A percentile compares a stretch with the other conserved stretches of the same genome.
Conservation (phyloP, 2,113 vertebrate species). For the Gasterosteus nipponicus region DNA sequence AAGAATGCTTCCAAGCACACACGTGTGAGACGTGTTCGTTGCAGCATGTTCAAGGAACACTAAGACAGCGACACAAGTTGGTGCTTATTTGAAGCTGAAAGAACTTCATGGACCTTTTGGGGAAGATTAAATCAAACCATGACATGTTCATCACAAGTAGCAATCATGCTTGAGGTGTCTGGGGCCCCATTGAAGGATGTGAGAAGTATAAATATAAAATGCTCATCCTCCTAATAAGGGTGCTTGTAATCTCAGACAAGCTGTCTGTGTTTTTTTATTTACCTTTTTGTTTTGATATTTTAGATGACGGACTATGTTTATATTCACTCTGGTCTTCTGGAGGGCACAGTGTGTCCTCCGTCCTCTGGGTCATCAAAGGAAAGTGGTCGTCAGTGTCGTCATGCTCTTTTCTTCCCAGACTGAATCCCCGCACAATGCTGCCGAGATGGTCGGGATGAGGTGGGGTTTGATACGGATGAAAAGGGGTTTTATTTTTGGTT, state of each 20-base stretch:
- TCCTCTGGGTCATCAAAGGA: constrained; percentile 62
- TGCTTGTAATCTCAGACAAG: constrained; percentile 46
- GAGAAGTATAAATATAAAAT: constrained; percentile 56
- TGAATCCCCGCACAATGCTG: constrained; percentile 75
- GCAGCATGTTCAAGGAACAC: constrained; percentile 54
- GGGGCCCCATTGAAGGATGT: constrained; percentile 36
- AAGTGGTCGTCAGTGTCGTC: constrained; percentile 61
- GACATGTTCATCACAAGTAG: constrained; percentile 50
- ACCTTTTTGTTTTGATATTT: constrained; percentile 61
- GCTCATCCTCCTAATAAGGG: constrained; percentile 50
- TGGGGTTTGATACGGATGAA: constrained; percentile 74
- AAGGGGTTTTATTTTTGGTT: constrained; percentile 71
- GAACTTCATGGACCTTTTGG: constrained; percentile 57
- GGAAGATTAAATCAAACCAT: constrained; percentile 49
- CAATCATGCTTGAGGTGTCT: constrained; percentile 41
- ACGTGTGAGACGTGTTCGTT: constrained; percentile 52
- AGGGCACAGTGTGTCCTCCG: constrained; percentile 53
- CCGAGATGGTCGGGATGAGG: constrained; percentile 71
- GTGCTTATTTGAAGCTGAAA: constrained; percentile 56
- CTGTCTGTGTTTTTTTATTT: constrained; percentile 45
- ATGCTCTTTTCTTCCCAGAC: constrained; percentile 70
- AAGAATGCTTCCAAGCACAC: constrained; percentile 63
- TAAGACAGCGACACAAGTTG: constrained; percentile 34
- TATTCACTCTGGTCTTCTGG: constrained; percentile 65
- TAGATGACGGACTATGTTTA: constrained; percentile 63